Conservation (phyloP, 2,888 invertebrate species). For the Trissolcus japonicus region DNA sequence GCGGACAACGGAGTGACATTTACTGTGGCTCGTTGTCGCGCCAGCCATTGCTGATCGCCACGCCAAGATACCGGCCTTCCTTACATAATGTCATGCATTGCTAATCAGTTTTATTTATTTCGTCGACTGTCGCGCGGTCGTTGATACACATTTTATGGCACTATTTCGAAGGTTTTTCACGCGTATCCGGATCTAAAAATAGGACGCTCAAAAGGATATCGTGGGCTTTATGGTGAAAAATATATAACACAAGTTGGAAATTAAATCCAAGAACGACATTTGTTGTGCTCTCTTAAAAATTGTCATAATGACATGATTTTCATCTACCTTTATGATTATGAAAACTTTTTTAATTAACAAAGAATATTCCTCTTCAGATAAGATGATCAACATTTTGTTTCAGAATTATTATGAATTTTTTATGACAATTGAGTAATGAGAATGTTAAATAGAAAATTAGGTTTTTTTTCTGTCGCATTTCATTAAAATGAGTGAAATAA, state of each 20-base stretch:
- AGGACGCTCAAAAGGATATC: slow-evolving; percentile 24
- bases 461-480: no score
- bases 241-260: not conserved
- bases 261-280: not conserved
- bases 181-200: slow-evolving; percentile 49
- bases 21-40: slow-evolving; percentile 41
- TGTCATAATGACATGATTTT: no score
- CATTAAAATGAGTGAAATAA: no score
- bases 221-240: not conserved
- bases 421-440: no score
- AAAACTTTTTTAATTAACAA: no score
- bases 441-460: no score
- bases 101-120: slow-evolving; percentile 54
- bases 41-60: slow-evolving; percentile 26
- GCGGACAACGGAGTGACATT: slow-evolving; percentile 44
- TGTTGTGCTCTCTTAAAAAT: not conserved
- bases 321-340: no score
- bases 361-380: no score
- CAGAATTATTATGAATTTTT: no score
- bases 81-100: slow-evolving; percentile 47
- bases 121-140: slow-evolving; percentile 21
- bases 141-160: slow-evolving; percentile 44
- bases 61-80: slow-evolving; percentile 33
- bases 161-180: slow-evolving; percentile 33
- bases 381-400: no score